Percentiles rank a stretch among this genome's conserved stretches.
Conservation (phyloP, 2,113 vertebrate species). For the Promerops cafer region DNA sequence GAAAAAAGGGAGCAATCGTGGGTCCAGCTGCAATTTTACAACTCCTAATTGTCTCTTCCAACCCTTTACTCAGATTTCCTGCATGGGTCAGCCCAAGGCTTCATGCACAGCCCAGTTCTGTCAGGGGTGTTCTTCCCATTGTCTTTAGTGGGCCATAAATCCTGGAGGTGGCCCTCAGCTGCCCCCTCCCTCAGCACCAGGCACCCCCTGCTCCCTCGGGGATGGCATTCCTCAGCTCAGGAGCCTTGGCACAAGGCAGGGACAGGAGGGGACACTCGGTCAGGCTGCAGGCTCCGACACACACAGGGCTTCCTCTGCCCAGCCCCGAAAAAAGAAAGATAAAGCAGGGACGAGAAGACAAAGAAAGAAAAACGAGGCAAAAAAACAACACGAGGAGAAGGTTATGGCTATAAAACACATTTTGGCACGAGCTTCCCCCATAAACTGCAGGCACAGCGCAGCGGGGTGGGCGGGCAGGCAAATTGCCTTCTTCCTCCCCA, state of each 20-base stretch:
- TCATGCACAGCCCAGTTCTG: neutral
- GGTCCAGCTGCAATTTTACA: neutral
- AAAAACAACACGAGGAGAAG: neutral
- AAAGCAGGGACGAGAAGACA: neutral
- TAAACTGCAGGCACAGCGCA: rapidly evolving
- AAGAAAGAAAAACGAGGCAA: neutral
- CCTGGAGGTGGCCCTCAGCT: neutral
- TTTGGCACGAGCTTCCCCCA: neutral
- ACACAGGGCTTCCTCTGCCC: neutral
- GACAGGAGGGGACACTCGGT: neutral
- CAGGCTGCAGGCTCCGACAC: neutral
- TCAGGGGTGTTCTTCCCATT: neutral
- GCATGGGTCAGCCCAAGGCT: neutral
- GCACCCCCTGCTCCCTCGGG: neutral
- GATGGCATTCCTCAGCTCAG: neutral
- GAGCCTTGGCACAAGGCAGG: neutral
- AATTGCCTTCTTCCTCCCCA: neutral
- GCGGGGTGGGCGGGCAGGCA: neutral
- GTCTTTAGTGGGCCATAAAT: neutral
- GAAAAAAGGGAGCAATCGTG: rapidly evolving
- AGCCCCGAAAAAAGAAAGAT: neutral
- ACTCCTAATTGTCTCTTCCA: neutral
- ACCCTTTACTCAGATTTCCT: neutral
- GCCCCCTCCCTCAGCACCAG: neutral
- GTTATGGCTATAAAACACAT: neutral